phyloP scores from a whole-genome alignment of 1,140 invertebrate species.

The Anastrepha ludens region DNA sequence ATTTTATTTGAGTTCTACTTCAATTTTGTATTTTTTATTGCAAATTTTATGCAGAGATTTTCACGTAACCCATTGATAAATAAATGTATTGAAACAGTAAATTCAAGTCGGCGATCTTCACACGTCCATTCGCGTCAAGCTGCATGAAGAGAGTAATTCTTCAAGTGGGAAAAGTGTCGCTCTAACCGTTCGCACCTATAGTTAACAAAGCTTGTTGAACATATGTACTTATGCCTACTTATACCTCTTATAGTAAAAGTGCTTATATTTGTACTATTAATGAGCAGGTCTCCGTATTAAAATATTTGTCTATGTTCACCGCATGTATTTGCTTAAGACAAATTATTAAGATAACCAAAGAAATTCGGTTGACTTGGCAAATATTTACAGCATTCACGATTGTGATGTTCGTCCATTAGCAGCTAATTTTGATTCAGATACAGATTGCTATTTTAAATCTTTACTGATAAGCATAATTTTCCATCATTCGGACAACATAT shows the following conservation, averaged over 20 bases:
- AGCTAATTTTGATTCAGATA: too few relatives aligned
- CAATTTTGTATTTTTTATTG: not conserved
- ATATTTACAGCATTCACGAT: not conserved
- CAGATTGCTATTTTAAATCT: too few relatives aligned
- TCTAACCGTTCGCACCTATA: not conserved
- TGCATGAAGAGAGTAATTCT: not conserved
- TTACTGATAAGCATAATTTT: too few relatives aligned
- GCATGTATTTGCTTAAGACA: conserved; percentile 32
- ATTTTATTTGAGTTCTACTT: not conserved
- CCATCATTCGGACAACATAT: too few relatives aligned
- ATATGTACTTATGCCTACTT: not conserved
- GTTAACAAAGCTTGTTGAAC: not conserved
- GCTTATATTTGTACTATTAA: not conserved
- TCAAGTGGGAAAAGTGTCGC: not conserved
- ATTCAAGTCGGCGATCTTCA: not conserved
- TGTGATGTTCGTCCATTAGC: too few relatives aligned
- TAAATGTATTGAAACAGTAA: not conserved
- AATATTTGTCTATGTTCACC: not conserved
- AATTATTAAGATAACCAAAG: conserved; percentile 27
- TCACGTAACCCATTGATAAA: not conserved
- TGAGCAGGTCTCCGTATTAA: not conserved
- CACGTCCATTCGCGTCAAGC: conserved; percentile 18
- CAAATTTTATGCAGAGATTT: not conserved
- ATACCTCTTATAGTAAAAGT: not conserved
- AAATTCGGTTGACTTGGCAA: not conserved